These are phyloP conservation scores for Apotomis betuletana DNA, from an alignment of 2,888 invertebrate genomes.

Conservation along the genomic window DNA sequence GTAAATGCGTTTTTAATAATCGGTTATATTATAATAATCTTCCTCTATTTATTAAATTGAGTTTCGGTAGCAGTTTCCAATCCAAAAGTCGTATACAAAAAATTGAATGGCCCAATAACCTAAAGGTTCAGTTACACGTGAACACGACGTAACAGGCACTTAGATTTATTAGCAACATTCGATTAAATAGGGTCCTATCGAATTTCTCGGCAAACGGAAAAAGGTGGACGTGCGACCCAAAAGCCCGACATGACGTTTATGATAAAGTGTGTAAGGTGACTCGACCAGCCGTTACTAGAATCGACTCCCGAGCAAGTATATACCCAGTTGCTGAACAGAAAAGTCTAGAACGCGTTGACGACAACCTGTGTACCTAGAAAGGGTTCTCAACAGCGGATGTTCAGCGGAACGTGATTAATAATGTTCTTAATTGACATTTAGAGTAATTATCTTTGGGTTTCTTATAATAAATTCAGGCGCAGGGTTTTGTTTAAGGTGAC, in stretches of 20 bases:
- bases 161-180: slow-evolving; percentile 39
- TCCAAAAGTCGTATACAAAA: too few species aligned
- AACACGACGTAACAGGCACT: slow-evolving; percentile 28
- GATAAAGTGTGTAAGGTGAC: slow-evolving; percentile 42
- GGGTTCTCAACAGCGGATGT: slow-evolving; percentile 37
- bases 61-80: too few species aligned
- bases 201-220: slow-evolving; percentile 36
- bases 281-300: slow-evolving; percentile 20
- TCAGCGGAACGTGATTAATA: slow-evolving; percentile 39
- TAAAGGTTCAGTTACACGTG: slow-evolving; percentile 13
- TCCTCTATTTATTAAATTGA: too few species aligned
- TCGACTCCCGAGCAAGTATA: not conserved
- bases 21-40: too few species aligned
- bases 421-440: slow-evolving; percentile 41
- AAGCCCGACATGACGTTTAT: slow-evolving; percentile 37
- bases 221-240: slow-evolving; percentile 30
- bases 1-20: too few species aligned
- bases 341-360: slow-evolving; percentile 4
- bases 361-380: slow-evolving; percentile 20
- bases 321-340: not conserved
- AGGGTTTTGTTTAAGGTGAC: slow-evolving; percentile 19
- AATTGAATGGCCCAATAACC: not conserved
- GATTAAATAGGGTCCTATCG: slow-evolving; percentile 36
- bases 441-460: slow-evolving; percentile 40
- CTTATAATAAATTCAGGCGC: slow-evolving; percentile 34